Evolutionary conservation across 2,797 vertebrate species (phyloP).

Genomic region (Acipenser transmontanus): DNA sequence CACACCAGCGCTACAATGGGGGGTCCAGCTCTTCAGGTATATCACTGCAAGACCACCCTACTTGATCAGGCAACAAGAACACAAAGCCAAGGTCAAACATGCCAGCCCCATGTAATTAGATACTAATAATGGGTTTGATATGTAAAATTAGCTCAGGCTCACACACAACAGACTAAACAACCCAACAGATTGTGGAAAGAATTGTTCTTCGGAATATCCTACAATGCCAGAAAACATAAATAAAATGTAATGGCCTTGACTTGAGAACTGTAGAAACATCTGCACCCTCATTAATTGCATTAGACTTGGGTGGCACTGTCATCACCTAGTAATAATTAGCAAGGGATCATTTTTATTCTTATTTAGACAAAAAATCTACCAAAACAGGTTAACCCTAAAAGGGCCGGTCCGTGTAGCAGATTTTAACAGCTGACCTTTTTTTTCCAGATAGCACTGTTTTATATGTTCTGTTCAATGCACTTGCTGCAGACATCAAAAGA

Average conservation of each 20-base stretch:
- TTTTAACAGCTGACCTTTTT: not conserved
- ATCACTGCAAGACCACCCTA: slow-evolving; percentile 71
- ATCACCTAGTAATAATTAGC: slow-evolving; percentile 53
- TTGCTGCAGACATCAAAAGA: not conserved
- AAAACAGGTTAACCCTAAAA: slow-evolving; percentile 8
- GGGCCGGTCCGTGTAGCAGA: not conserved
- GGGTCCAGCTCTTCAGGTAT: slow-evolving; percentile 60
- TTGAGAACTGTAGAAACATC: slow-evolving; percentile 60
- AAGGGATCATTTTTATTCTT: slow-evolving; percentile 27
- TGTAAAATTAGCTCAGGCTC: slow-evolving; percentile 57
- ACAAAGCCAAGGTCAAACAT: slow-evolving; percentile 60
- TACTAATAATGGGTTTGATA: slow-evolving; percentile 63
- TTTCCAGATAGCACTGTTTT: not conserved
- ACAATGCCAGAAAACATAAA: slow-evolving; percentile 70
- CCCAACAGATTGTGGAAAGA: slow-evolving; percentile 69
- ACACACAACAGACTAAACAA: slow-evolving; percentile 86
- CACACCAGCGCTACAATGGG: slow-evolving; percentile 4
- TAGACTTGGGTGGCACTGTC: slow-evolving; percentile 57
- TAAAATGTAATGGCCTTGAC: slow-evolving; percentile 50
- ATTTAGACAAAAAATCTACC: slow-evolving; percentile 4
- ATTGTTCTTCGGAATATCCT: slow-evolving; percentile 62
- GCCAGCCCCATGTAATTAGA: slow-evolving; percentile 62
- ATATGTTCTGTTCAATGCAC: not conserved
- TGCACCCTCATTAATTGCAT: slow-evolving; percentile 60
- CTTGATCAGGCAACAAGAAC: slow-evolving; percentile 51